Evolutionary conservation across 2,888 invertebrate species (phyloP).

Genomic region (Penaeus monodon): DNA sequence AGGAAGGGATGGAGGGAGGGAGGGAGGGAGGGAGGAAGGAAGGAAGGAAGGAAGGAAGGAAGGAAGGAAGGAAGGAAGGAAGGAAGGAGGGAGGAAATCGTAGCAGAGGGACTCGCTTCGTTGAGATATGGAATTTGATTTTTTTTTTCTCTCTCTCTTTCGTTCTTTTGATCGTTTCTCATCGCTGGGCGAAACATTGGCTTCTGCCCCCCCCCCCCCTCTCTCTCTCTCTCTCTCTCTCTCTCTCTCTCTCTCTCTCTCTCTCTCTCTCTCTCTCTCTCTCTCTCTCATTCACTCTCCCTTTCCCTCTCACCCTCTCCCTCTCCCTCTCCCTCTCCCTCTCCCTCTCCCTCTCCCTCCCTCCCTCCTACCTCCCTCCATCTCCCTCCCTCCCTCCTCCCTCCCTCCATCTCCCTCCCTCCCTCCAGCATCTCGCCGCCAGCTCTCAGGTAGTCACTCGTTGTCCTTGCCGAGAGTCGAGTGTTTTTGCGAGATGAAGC

Average conservation of each 20-base stretch:
- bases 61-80: background rate
- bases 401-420: too few species aligned
- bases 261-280: too few species aligned
- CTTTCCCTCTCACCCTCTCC: background rate
- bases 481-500: too few species aligned
- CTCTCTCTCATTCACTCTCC: too few species aligned
- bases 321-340: constrained; percentile 5
- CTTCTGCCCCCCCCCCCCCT: background rate
- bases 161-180: background rate
- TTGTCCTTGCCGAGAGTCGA: too few species aligned
- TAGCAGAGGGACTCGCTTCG: background rate
- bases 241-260: background rate
- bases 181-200: too few species aligned
- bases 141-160: background rate
- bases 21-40: too few species aligned
- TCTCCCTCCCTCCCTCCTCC: too few species aligned
- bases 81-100: background rate
- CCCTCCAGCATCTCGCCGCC: too few species aligned
- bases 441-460: too few species aligned
- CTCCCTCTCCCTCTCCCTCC: constrained; percentile 1
- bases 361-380: background rate
- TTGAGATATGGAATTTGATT: background rate
- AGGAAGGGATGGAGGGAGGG: background rate
- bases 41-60: background rate
- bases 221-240: background rate